Percentiles rank a stretch among this genome's conserved stretches.
phyloP scores from a whole-genome alignment of 2,888 invertebrate species.

The Temnothorax ravouxi region DNA sequence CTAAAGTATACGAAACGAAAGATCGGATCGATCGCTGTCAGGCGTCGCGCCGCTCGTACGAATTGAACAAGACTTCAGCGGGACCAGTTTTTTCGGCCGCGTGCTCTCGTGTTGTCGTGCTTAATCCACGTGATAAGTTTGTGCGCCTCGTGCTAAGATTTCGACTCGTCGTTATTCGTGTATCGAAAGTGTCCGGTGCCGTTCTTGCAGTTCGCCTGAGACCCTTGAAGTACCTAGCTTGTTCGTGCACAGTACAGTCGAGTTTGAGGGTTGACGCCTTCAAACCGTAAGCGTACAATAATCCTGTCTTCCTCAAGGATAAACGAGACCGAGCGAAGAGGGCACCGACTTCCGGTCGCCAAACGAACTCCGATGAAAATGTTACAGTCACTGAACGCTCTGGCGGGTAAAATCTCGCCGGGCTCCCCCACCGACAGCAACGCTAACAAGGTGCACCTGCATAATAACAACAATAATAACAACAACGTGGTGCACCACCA shows the following conservation, averaged over 20 bases:
- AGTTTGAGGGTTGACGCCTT: slow-evolving; percentile 78
- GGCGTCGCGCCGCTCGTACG: not conserved
- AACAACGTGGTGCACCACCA: slow-evolving; percentile 80
- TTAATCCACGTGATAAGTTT: slow-evolving; percentile 62
- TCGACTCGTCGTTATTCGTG: slow-evolving; percentile 8
- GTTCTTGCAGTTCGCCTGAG: not conserved
- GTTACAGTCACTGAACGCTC: slow-evolving; percentile 95
- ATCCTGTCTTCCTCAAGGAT: slow-evolving; percentile 77
- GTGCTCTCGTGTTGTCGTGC: slow-evolving; percentile 27
- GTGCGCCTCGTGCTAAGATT: slow-evolving; percentile 50
- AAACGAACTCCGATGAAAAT: slow-evolving; percentile 87
- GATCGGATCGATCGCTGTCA: slow-evolving; percentile 10
- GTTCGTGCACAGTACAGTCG: slow-evolving; percentile 57
- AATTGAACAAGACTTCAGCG: slow-evolving; percentile 14
- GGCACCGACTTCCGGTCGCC: slow-evolving; percentile 78
- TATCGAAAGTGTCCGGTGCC: slow-evolving; percentile 32
- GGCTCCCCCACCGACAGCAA: slow-evolving; percentile 90
- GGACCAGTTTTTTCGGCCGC: not conserved
- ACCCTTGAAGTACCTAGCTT: not conserved
- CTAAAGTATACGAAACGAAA: slow-evolving; percentile 35
- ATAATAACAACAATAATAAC: slow-evolving; percentile 86
- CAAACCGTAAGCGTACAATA: slow-evolving; percentile 71
- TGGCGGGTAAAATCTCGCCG: slow-evolving; percentile 96
- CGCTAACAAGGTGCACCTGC: slow-evolving; percentile 90
- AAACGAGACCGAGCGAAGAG: slow-evolving; percentile 75